Evolutionary conservation across 2,888 invertebrate genomes (phyloP).

Genomic region (Agonopterix arenella): DNA sequence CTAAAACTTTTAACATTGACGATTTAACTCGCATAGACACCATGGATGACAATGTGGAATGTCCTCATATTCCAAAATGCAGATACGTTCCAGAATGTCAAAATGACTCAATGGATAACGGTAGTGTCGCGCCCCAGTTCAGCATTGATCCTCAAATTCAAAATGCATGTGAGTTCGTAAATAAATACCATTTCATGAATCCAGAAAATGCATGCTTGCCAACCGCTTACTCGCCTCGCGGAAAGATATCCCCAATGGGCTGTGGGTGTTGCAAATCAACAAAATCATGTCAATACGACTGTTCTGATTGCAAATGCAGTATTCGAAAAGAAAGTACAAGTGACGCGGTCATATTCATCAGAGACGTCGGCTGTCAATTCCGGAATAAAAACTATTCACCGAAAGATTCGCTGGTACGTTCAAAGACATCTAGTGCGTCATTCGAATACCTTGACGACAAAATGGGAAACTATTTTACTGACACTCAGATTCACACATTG

Average conservation of each 20-base stretch:
- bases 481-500: conserved; percentile 37
- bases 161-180: conserved; percentile 32
- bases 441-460: conserved; percentile 34
- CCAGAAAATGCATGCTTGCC: conserved; percentile 21
- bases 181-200: conserved; percentile 25
- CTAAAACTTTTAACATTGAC: conserved; percentile 44
- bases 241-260: conserved; percentile 17
- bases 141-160: conserved; percentile 27
- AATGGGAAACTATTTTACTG: conserved; percentile 30
- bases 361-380: conserved; percentile 67
- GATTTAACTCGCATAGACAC: conserved; percentile 25
- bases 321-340: conserved; percentile 19
- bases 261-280: conserved; percentile 30
- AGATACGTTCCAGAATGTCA: conserved; percentile 37
- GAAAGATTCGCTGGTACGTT: conserved; percentile 27
- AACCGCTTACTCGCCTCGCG: conserved; percentile 24
- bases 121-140: conserved; percentile 26
- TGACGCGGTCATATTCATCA: conserved; percentile 50
- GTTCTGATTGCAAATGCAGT: conserved; percentile 22
- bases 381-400: conserved; percentile 31
- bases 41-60: conserved; percentile 26
- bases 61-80: conserved; percentile 28
- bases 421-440: conserved; percentile 39
- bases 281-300: conserved; percentile 56
- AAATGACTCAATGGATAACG: conserved; percentile 22